Base-by-base conservation (phyloP, 2,888 invertebrate genomes). In the Lepidochrysops patricia region DNA sequence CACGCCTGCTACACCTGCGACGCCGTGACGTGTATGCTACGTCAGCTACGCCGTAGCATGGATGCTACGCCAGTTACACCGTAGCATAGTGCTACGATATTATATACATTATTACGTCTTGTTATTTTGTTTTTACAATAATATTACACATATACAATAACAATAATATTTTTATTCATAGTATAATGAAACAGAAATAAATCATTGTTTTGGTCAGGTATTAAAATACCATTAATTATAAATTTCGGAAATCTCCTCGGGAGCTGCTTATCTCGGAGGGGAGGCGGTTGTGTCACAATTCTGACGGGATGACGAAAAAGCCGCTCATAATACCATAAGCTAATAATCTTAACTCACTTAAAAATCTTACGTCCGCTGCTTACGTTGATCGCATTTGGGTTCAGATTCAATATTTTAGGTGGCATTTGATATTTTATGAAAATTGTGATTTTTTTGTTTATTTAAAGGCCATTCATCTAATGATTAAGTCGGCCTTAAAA, bases 331-430 rank as follows among this genome's bases (percentile, higher is more conserved):
- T 84, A 84, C 84, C 83, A 78, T 84, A 80, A 89, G 89, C 89
- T 85, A 87, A 88, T 89, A 88, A 87, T 88, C 87, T 87, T 85
- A 87, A 89, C 86, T 88, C 83, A 84, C 86, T 88, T 88, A 89
- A 89, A 88, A 88, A 88, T 88, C 88, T 88, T 85, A 84, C 86
- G 80, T 77, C 83, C 81, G 76, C 83, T 84, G 80, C 84, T 83
- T 82, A 74, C 87, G 87, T 88, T 87, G 86, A 88, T 89, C 89
- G 88, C 77, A 82, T 80, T 79, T 87, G 88, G 85, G 87, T 84
- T 80, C 26, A 57, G 2, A 48, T 43, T 27, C 15, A 29, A 23
- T 23, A 23, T 23, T 43, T 43, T 19, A 43, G 27, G 43, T 57
- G 48, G 23, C 23, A 1, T 26, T 26, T 26, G 23, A 37, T 5